Conservation (phyloP, 2,888 invertebrate genomes). For the Dasypogon diadema region DNA sequence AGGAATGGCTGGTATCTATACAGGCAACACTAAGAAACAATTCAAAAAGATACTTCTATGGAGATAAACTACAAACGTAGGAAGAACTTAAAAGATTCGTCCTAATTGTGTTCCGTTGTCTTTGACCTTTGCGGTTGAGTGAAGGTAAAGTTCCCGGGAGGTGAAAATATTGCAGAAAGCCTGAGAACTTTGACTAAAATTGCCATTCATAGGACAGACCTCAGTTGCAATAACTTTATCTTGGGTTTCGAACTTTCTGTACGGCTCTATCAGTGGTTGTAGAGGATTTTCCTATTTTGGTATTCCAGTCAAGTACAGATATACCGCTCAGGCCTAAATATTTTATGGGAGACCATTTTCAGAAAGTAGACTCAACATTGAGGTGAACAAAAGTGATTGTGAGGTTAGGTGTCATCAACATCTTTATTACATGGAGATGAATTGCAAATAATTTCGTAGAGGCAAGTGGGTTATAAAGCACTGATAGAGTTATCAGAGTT, state of each 20-base stretch:
- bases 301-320: conserved; percentile 29
- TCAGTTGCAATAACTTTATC: conserved; percentile 21
- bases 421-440: conserved; percentile 36
- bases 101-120: conserved; percentile 17
- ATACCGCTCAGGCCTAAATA: conserved; percentile 17
- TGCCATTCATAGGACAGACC: conserved; percentile 17
- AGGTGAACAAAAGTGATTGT: conserved; percentile 32
- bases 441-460: conserved; percentile 28
- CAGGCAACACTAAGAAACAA: neutral
- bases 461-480: too few species aligned
- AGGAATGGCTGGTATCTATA: neutral
- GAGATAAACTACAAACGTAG: neutral
- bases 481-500: too few species aligned
- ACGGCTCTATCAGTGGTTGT: neutral
- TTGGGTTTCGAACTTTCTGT: neutral
- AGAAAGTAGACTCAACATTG: neutral
- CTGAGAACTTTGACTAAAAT: conserved; percentile 21
- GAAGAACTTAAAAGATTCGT: neutral
- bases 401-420: conserved; percentile 20
- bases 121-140: conserved; percentile 17
- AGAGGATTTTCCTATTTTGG: neutral
- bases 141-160: conserved; percentile 7
- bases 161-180: conserved; percentile 31
- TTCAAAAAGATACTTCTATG: neutral
- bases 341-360: conserved; percentile 26